Base-by-base conservation (phyloP, 2,888 invertebrate genomes). In the Arge pagana region DNA sequence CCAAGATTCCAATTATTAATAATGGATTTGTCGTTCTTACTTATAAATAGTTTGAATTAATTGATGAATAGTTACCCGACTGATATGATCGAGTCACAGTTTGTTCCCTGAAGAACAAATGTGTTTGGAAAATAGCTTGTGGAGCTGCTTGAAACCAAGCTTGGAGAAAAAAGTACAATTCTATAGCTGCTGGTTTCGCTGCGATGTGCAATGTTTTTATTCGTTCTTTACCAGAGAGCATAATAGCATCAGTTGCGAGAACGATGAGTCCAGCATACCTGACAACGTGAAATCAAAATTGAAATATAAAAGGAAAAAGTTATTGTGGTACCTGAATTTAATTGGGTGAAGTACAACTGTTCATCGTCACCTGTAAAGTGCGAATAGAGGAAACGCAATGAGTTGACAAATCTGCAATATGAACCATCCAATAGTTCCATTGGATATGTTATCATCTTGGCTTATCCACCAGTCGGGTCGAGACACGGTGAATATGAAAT, bases 111-210 rank as follows among this genome's bases (percentile, higher is more conserved):
- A 85, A 79, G 71, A 90, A 79, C 63, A 90, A 79, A 68, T 85
- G 85, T 13, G 80, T 80, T 73, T 81, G 89, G 60, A 87, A 78
- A 21, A 86, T 72, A 31, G 86, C 82, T 72, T 89, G 88, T 0
- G 90, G 91, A 1, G 87, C 86, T 2, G 88, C 84, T 67, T 91
- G 90, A 7, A 88, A 78, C 75, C 88, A 90, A 2, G 89, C 86
- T 72, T 90, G 90, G 8, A 90, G 79, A 62, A 91, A 88, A 48
- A 88, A 81, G 67, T 90, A 90, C 24, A 90, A 77, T 69, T 91
- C 90, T 59, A 86, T 81, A n/a, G 85, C 83, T 16, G 88, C 85
- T 1, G 87, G 85, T 48, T 83, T 80, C 16, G 83, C 80, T 4
- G 85, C 83, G 52, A 80, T 77, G 6, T 77, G 65, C 37, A 89